Evolutionary conservation across 1,140 invertebrate genomes (phyloP).

Genomic region (Colletes gigas): DNA sequence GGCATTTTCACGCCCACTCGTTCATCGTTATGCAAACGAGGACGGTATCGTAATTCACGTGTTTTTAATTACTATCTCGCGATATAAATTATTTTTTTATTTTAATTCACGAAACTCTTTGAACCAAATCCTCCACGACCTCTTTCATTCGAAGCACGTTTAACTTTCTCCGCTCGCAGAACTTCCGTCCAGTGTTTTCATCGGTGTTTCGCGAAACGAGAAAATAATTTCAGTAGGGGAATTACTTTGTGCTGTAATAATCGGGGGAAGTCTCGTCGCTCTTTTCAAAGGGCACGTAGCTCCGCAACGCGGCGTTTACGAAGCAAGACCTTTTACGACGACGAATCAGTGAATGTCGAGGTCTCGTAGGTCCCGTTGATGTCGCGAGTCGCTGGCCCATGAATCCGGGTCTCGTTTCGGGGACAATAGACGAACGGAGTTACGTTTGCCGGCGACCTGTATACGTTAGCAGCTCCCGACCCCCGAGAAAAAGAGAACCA

Average conservation of each 20-base stretch:
- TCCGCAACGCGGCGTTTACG: background rate
- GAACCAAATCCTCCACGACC: too few relatives aligned
- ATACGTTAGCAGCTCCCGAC: constrained; percentile 29
- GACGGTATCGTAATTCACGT: background rate
- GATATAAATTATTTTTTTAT: too few relatives aligned
- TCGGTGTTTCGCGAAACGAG: too few relatives aligned
- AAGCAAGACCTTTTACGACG: background rate
- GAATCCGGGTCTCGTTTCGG: constrained; percentile 72
- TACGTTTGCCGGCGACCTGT: constrained; percentile 12
- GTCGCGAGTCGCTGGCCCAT: constrained; percentile 70
- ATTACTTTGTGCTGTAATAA: background rate
- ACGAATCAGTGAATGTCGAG: constrained; percentile 29
- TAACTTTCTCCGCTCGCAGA: too few relatives aligned
- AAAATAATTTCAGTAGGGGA: too few relatives aligned
- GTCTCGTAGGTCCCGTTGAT: constrained; percentile 55
- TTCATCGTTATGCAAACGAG: constrained; percentile 15
- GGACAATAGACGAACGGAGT: constrained; percentile 60
- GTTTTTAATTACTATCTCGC: background rate
- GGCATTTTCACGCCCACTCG: background rate
- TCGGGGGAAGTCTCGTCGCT: background rate
- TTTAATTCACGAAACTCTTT: too few relatives aligned
- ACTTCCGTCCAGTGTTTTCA: too few relatives aligned
- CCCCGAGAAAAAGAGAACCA: background rate
- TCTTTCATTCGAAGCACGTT: too few relatives aligned
- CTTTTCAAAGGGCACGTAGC: background rate